These are phyloP conservation scores for Minunthozetes semirufus DNA, from an alignment of 2,888 invertebrate genomes.

Conservation along the genomic window DNA sequence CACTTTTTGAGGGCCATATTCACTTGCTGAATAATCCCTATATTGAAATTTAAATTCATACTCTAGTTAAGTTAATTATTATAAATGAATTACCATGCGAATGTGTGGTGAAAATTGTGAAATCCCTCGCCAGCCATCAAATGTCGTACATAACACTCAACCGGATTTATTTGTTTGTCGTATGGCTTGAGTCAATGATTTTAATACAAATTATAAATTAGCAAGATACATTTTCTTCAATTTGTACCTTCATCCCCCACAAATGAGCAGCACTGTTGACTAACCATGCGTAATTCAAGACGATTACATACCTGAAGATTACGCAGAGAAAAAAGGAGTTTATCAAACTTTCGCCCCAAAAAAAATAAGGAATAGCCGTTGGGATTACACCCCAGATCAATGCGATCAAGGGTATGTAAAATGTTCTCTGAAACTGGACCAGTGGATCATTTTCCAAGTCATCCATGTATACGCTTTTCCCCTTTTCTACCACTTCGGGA, in stretches of 20 bases:
- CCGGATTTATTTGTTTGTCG: conserved; percentile 48
- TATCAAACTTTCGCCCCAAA: conserved; percentile 71
- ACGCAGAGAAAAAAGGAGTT: conserved; percentile 72
- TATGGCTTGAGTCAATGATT: conserved; percentile 67
- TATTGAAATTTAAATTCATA: too few relatives aligned
- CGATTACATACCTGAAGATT: conserved; percentile 70
- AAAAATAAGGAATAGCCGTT: conserved; percentile 67
- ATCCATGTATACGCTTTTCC: conserved; percentile 34
- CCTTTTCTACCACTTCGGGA: conserved; percentile 37
- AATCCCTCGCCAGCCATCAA: conserved; percentile 2
- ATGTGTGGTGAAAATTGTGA: conserved; percentile 33
- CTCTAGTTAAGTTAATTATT: not conserved
- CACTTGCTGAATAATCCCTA: too few relatives aligned
- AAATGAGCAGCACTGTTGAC: conserved; percentile 93
- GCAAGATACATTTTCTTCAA: not conserved
- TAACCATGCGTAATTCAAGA: conserved; percentile 81
- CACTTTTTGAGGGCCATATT: too few relatives aligned
- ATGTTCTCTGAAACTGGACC: conserved; percentile 39
- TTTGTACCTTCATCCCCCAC: conserved; percentile 57
- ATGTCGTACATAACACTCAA: too few relatives aligned
- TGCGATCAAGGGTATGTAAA: conserved; percentile 49
- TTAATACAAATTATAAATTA: too few relatives aligned
- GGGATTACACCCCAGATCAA: conserved; percentile 54
- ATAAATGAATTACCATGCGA: not conserved
- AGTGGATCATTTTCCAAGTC: conserved; percentile 39